phyloP scores from a whole-genome alignment of 2,797 vertebrate genomes.

The Enteromius anoplus region DNA sequence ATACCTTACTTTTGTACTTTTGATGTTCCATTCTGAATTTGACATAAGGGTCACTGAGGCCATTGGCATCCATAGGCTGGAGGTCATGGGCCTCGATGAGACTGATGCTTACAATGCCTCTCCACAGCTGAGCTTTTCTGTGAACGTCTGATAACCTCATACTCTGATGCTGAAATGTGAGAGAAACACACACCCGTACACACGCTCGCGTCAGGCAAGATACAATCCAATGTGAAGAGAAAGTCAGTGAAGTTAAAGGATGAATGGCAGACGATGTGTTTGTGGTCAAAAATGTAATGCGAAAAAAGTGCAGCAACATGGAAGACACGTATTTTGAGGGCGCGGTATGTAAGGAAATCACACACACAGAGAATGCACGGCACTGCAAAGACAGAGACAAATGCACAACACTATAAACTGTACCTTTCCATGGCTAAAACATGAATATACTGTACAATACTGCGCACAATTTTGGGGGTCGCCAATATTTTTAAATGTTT shows the following conservation, averaged over 20 bases:
- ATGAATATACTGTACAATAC: background rate
- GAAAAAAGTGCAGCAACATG: background rate
- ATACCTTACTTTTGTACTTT: constrained; percentile 98
- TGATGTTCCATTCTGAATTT: constrained; percentile 95
- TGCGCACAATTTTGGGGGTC: background rate
- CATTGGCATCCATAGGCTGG: constrained; percentile 93
- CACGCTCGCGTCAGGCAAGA: constrained; percentile 43
- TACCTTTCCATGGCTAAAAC: background rate
- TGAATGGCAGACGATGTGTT: background rate
- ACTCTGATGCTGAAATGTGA: constrained; percentile 87
- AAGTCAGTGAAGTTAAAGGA: background rate
- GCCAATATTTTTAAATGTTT: background rate
- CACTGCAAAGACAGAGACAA: constrained; percentile 20
- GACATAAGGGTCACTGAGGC: constrained; percentile 93
- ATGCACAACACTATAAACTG: background rate
- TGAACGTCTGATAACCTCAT: constrained; percentile 91
- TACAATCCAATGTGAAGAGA: constrained; percentile 17
- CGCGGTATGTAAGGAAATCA: background rate
- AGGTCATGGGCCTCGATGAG: constrained; percentile 91
- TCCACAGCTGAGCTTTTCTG: constrained; percentile 93
- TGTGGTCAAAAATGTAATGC: background rate
- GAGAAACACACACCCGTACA: constrained; percentile 49
- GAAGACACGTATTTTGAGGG: background rate
- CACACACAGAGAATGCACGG: background rate
- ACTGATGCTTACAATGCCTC: constrained; percentile 94